phyloP scores from a whole-genome alignment of 92 coral and sea anemone species.

The Paragorgia papillata region DNA sequence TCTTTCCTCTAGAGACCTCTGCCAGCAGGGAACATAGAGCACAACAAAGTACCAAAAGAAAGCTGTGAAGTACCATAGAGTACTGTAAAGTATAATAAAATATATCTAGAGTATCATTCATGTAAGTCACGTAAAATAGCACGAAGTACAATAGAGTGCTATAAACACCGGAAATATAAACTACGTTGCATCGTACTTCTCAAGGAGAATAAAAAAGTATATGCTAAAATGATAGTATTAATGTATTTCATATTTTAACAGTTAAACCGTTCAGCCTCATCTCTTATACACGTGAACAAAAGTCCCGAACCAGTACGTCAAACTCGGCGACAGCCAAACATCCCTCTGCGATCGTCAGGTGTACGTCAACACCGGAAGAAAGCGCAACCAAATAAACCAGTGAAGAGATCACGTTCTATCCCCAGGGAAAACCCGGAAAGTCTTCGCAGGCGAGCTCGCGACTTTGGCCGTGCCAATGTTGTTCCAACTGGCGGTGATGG shows the following conservation, averaged over 20 bases:
- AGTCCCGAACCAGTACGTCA: constrained; percentile 10
- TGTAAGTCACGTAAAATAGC: too few species aligned
- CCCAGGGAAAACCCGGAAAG: constrained; percentile 37
- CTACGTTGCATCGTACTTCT: too few species aligned
- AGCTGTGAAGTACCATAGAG: too few species aligned
- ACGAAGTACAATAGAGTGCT: too few species aligned
- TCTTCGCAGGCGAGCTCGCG: constrained; percentile 37
- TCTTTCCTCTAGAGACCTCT: too few species aligned
- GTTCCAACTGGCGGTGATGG: background rate
- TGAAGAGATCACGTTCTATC: constrained; percentile 39
- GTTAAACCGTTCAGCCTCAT: constrained; percentile 22
- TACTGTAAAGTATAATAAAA: too few species aligned
- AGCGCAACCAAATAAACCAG: constrained; percentile 15
- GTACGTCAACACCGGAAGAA: constrained; percentile 21
- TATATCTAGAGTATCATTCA: too few species aligned
- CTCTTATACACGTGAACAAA: constrained; percentile 4
- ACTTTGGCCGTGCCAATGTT: constrained; percentile 13
- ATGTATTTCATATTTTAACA: background rate
- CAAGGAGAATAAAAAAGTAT: too few species aligned
- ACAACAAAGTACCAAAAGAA: too few species aligned
- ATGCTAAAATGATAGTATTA: too few species aligned
- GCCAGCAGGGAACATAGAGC: too few species aligned
- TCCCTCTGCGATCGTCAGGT: constrained; percentile 14
- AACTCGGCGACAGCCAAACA: constrained; percentile 29
- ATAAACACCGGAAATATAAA: too few species aligned